These are phyloP conservation scores for Teinopalpus imperialis DNA, from an alignment of 2,888 invertebrate genomes.

Conservation along the genomic window DNA sequence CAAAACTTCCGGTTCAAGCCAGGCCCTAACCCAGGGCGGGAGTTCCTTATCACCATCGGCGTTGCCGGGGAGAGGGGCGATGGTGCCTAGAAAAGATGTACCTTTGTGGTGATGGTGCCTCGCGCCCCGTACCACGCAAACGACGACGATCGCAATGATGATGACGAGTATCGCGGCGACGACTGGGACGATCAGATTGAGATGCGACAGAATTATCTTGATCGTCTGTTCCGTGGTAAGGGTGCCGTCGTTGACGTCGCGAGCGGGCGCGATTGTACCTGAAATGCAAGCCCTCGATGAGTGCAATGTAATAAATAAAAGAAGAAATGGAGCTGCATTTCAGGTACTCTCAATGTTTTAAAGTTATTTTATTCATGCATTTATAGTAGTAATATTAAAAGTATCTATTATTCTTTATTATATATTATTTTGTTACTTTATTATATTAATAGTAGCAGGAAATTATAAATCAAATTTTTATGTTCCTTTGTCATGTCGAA, in stretches of 20 bases:
- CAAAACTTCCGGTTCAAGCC: constrained; percentile 94
- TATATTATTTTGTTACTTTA: too few relatives aligned
- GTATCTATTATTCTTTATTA: too few relatives aligned
- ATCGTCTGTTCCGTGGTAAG: constrained; percentile 91
- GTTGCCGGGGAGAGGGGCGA: constrained; percentile 88
- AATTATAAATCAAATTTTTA: too few relatives aligned
- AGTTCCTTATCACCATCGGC: constrained; percentile 76
- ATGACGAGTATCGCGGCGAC: constrained; percentile 95
- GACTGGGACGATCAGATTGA: constrained; percentile 96
- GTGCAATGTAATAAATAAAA: constrained; percentile 20
- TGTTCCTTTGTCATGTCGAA: too few relatives aligned
- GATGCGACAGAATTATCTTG: constrained; percentile 93
- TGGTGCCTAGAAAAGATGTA: constrained; percentile 86
- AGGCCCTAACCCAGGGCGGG: constrained; percentile 90
- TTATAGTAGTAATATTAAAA: too few relatives aligned
- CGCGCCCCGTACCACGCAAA: constrained; percentile 94
- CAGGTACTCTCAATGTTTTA: constrained; percentile 75
- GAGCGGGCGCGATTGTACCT: constrained; percentile 95
- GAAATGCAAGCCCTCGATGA: constrained; percentile 83
- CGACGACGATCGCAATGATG: constrained; percentile 95
- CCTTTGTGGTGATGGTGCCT: constrained; percentile 93
- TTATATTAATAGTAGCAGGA: too few relatives aligned
- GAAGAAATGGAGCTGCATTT: constrained; percentile 69
- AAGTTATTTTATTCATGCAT: too few relatives aligned
- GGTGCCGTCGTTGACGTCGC: constrained; percentile 87